Percentiles rank a stretch among this genome's conserved stretches.
phyloP scores from a whole-genome alignment of 92 coral and sea anemone species.

The Hydrozoanthus gracilis region DNA sequence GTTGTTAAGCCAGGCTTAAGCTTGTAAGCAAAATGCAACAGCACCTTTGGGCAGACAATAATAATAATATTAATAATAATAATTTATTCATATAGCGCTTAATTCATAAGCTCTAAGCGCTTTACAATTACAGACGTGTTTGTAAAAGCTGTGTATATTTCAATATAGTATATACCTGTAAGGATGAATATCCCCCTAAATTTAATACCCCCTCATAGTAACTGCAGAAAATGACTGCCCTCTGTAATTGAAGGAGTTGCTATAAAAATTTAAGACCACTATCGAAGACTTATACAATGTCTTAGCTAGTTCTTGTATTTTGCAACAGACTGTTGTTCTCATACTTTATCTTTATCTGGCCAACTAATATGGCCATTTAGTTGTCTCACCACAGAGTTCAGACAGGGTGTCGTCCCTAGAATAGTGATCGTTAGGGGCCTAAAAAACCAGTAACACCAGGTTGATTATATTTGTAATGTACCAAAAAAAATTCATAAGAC shows the following conservation, averaged over 20 bases:
- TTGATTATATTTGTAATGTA: conserved; percentile 21
- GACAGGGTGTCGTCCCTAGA: conserved; percentile 36
- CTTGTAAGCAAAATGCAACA: conserved; percentile 30
- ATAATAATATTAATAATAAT: too few species aligned
- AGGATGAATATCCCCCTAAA: conserved; percentile 18
- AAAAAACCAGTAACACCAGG: conserved; percentile 29
- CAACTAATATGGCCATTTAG: too few species aligned
- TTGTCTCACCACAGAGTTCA: too few species aligned
- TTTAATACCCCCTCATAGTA: conserved; percentile 17
- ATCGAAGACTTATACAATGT: conserved; percentile 16
- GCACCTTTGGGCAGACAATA: conserved; percentile 16
- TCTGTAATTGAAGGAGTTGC: conserved; percentile 18
- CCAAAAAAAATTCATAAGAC: conserved; percentile 1
- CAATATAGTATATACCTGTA: conserved; percentile 15
- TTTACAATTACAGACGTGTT: not conserved
- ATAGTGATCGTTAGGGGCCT: conserved; percentile 30
- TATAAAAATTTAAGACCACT: conserved; percentile 15
- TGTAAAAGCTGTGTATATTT: not conserved
- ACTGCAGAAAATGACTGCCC: conserved; percentile 20
- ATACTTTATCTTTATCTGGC: conserved; percentile 14
- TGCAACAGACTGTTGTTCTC: conserved; percentile 19
- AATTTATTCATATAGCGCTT: conserved; percentile 13
- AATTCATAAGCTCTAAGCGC: too few species aligned
- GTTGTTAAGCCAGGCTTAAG: conserved; percentile 26
- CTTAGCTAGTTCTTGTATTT: conserved; percentile 16